phyloP scores from a whole-genome alignment of 2,113 vertebrate genomes.

The Eretmochelys imbricata region DNA sequence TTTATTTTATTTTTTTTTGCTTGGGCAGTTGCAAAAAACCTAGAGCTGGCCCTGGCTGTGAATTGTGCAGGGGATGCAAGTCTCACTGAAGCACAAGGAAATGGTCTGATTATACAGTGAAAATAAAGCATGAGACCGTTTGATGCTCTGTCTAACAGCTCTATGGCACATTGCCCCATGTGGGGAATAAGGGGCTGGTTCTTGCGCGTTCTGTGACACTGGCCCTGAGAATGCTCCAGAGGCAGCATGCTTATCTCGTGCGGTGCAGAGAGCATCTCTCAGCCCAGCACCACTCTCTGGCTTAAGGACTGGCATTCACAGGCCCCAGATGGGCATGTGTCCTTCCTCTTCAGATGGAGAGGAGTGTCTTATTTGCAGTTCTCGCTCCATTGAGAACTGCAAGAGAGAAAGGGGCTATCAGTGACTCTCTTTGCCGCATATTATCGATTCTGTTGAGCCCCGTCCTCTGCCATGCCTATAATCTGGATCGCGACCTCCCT shows the following conservation, averaged over 20 bases:
- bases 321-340: not conserved
- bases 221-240: not conserved
- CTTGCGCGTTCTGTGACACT: not conserved
- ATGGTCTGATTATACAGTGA: not conserved
- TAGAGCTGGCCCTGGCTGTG: too few relatives aligned
- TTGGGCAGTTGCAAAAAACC: too few relatives aligned
- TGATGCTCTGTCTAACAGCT: not conserved
- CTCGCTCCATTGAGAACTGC: not conserved
- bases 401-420: not conserved
- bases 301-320: not conserved
- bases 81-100: not conserved
- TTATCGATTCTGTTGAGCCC: rapidly evolving
- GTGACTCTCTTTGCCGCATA: not conserved
- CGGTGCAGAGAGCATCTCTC: not conserved
- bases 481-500: not conserved
- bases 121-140: not conserved
- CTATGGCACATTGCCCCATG: not conserved
- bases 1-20: too few relatives aligned
- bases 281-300: not conserved
- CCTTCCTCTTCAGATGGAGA: not conserved
- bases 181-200: not conserved
- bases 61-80: not conserved
- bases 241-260: not conserved
- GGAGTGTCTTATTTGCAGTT: not conserved
- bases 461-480: not conserved